Evolutionary conservation across 53 echinoderm and acorn worm species (phyloP), one percentile per base, ranked within the genome.

Genomic region (Temnopleurus reevesii): DNA sequence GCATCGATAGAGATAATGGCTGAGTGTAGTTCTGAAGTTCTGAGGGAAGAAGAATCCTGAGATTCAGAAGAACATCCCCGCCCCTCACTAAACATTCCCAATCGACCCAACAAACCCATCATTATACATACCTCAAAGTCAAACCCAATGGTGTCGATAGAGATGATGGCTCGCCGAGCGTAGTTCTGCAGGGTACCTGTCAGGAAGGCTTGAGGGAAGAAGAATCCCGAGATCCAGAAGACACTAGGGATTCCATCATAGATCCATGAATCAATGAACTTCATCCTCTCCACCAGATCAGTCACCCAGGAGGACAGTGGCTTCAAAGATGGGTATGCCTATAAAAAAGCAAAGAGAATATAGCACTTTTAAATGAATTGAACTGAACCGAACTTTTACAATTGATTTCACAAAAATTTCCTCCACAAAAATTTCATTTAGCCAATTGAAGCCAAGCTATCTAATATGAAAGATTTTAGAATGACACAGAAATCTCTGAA

Each of bases 211-310:
- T 98, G 98, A 7, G 98, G 98, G 90, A 98, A 98, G 98, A 98
- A 98, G 92, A 98, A 98, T 24, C 98, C 98, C 0, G 98, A 98
- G 57, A 98, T 98, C 98, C 98, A 98, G 92, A 96, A 98, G 77
- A 94, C 93, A 36, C 94, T 98, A 19, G 98, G 98, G 55, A 98
- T 98, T 23, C 98, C 98, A 5, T 95, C 12, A 12, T 95, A 84
- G 15, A 96, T 96, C 98, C 98, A 98, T 47, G 65, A 76, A 18
- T 98, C 94, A 31, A 98, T 79, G 77, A 98, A 98, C 63, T 96
- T 86, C 86, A 96, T 98, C 86, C 98, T 90, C 77, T 91, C 90
- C 1, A 98, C 94, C 26, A 98, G 94, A 58, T 98, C 98, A 4
- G 89, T 90, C 46, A 98, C 98, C 98, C 98, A 98, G 46, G 98